These are phyloP conservation scores for Macropis europaea DNA, from an alignment of 2,888 invertebrate genomes.

Conservation along the genomic window DNA sequence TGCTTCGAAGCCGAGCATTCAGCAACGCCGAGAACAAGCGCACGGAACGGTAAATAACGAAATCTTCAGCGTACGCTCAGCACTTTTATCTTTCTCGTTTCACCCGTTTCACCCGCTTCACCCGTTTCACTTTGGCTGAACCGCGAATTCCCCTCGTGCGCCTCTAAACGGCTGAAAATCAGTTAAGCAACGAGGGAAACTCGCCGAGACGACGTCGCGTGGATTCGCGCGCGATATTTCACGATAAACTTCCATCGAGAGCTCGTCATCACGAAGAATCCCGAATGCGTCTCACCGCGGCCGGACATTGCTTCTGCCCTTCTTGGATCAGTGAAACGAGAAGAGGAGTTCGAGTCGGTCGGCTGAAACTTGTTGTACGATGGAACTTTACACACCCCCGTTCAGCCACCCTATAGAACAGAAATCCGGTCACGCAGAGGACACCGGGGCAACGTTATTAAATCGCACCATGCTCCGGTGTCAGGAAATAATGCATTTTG, in stretches of 20 bases:
- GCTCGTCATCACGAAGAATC: constrained; percentile 19
- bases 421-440: constrained; percentile 56
- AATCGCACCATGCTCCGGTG: constrained; percentile 46
- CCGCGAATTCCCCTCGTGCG: too few relatives aligned
- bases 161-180: too few relatives aligned
- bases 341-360: neutral
- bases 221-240: constrained; percentile 25
- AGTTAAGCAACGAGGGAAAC: too few relatives aligned
- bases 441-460: constrained; percentile 52
- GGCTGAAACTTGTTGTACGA: neutral
- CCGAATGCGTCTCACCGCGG: constrained; percentile 19
- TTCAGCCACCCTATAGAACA: constrained; percentile 35
- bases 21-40: neutral
- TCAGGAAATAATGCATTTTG: constrained; percentile 32
- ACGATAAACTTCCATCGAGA: constrained; percentile 33
- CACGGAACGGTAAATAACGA: neutral
- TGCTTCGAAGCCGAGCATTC: neutral
- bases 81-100: too few relatives aligned
- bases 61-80: neutral
- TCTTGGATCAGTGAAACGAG: constrained; percentile 40
- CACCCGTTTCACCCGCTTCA: too few relatives aligned
- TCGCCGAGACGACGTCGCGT: neutral
- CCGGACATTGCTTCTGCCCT: constrained; percentile 6
- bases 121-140: too few relatives aligned
- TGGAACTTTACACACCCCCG: neutral